Conservation (phyloP, 2,888 invertebrate genomes). For the Limnephilus lunatus region DNA sequence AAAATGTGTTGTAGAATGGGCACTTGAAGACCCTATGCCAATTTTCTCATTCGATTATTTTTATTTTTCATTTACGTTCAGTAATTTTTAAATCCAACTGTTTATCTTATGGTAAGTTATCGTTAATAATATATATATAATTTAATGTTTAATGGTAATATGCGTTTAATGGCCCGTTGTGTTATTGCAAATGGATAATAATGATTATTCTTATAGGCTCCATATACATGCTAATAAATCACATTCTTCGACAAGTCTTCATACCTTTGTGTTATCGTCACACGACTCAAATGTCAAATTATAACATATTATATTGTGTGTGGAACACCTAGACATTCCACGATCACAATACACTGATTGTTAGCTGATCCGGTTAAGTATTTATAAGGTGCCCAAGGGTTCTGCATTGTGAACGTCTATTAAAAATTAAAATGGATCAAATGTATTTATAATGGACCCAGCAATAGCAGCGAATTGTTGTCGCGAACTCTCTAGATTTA, state of each 20-base stretch:
- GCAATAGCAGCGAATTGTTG: too few species aligned
- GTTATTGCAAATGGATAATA: background rate
- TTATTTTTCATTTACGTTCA: background rate
- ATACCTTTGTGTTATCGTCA: background rate
- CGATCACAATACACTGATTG: background rate
- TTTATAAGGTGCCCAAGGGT: background rate
- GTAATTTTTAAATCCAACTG: background rate
- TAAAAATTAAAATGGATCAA: background rate
- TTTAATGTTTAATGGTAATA: background rate
- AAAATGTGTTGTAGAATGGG: background rate
- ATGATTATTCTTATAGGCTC: background rate
- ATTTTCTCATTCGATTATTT: background rate
- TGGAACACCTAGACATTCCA: background rate
- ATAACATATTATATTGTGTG: background rate
- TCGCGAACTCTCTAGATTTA: too few species aligned
- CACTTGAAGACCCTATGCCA: too few species aligned
- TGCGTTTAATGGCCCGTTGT: background rate
- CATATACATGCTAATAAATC: background rate
- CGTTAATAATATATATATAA: background rate
- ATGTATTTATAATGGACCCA: too few species aligned
- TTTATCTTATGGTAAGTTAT: background rate
- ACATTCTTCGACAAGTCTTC: background rate
- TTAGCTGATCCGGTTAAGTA: background rate
- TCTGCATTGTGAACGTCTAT: background rate
- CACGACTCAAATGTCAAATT: background rate